phyloP scores from a whole-genome alignment of 1,140 invertebrate genomes.

The Fopius arisanus region DNA sequence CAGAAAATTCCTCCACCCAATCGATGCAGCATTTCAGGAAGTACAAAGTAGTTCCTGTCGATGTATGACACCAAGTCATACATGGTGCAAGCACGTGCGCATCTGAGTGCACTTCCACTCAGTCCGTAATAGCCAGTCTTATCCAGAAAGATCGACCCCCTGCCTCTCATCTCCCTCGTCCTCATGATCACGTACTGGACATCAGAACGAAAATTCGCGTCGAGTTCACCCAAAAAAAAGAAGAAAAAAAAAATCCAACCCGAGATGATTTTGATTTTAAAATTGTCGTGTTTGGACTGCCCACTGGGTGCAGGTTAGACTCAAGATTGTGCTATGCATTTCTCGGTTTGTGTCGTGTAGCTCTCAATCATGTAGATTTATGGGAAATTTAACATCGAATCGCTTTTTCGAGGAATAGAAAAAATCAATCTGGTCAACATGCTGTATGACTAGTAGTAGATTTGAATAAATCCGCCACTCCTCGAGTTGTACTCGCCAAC shows the following conservation, averaged over 20 bases:
- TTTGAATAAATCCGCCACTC: not conserved
- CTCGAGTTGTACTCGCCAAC: not conserved
- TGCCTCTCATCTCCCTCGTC: not conserved
- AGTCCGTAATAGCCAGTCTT: not conserved
- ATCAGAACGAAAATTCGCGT: not conserved
- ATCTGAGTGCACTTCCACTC: not conserved
- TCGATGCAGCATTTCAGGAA: conserved; percentile 40
- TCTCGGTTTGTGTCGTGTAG: not conserved
- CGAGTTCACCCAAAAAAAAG: not conserved
- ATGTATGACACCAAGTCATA: conserved; percentile 33
- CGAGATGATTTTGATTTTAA: not conserved
- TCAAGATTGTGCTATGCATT: not conserved
- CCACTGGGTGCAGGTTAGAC: conserved; percentile 1
- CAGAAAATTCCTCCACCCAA: not conserved
- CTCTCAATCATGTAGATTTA: conserved; percentile 11
- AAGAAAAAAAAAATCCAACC: not conserved
- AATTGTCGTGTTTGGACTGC: not conserved
- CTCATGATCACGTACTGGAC: not conserved
- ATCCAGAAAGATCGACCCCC: not conserved
- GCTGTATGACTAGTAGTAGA: conserved; percentile 9
- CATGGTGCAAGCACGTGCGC: conserved; percentile 20
- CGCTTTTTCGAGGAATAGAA: not conserved
- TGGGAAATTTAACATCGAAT: conserved; percentile 15
- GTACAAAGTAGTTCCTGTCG: conserved; percentile 30
- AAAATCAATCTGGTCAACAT: not conserved